Conservation (phyloP, 2,888 invertebrate genomes). For the Baccha elongata region DNA sequence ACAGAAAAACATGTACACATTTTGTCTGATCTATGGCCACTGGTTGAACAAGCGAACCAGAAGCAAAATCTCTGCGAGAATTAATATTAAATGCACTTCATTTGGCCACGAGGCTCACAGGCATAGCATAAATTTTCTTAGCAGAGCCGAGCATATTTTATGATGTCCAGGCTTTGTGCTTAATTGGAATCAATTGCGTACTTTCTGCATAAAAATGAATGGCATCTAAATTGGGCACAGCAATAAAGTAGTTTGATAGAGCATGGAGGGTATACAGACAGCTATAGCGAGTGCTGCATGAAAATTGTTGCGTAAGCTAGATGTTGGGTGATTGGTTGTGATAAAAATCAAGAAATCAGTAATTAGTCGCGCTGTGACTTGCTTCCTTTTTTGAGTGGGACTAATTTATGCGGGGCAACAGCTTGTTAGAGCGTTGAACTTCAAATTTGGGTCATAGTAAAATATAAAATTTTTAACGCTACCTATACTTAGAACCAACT, state of each 20-base stretch:
- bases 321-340: conserved; percentile 50
- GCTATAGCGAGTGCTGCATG: background rate
- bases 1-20: conserved; percentile 41
- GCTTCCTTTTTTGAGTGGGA: conserved; percentile 32
- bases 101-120: conserved; percentile 20
- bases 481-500: too few species aligned
- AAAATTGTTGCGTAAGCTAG: conserved; percentile 10
- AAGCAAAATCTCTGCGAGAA: conserved; percentile 42
- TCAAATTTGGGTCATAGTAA: conserved; percentile 40
- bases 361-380: conserved; percentile 54
- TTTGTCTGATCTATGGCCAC: conserved; percentile 37
- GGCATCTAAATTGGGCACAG: conserved; percentile 33
- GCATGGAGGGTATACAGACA: background rate
- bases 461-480: too few species aligned
- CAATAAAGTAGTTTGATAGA: conserved; percentile 28
- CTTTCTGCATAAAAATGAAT: conserved; percentile 5
- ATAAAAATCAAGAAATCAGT: conserved; percentile 61
- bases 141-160: conserved; percentile 27
- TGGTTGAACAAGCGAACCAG: conserved; percentile 8
- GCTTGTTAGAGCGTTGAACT: conserved; percentile 44
- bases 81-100: conserved; percentile 56
- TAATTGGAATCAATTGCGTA: conserved; percentile 60
- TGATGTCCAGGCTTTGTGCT: conserved; percentile 38
- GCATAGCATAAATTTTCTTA: conserved; percentile 42
- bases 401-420: background rate